Conservation (phyloP, 2,113 vertebrate species). For the Petaurus breviceps region DNA sequence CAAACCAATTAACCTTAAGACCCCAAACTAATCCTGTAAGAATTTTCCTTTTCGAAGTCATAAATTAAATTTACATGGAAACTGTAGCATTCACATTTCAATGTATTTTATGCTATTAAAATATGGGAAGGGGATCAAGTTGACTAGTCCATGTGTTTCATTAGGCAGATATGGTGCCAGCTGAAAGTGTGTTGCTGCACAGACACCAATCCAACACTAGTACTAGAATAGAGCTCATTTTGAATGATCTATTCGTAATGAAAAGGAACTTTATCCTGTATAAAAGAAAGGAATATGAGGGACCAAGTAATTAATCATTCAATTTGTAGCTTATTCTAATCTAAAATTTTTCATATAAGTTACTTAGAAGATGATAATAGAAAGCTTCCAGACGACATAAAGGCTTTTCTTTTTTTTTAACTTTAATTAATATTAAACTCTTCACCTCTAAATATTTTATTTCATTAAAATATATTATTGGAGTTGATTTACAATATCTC, state of each 20-base stretch:
- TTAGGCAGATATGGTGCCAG: background rate
- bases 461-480: constrained; percentile 13
- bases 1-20: background rate
- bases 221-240: background rate
- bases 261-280: constrained; percentile 12
- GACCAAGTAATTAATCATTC: background rate
- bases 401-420: background rate
- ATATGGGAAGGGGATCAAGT: background rate
- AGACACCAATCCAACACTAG: background rate
- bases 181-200: background rate
- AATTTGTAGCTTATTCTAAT: background rate
- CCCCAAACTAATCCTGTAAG: background rate
- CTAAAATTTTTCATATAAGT: background rate
- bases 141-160: background rate
- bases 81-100: background rate
- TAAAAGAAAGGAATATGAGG: constrained; percentile 1
- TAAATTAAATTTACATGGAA: background rate
- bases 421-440: background rate
- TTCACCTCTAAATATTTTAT: background rate
- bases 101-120: background rate
- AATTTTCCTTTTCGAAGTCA: background rate
- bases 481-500: constrained; percentile 60
- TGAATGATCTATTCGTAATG: background rate
- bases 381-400: background rate
- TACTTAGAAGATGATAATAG: background rate